phyloP scores from a whole-genome alignment of 2,888 invertebrate species.

The Meiosimyza decipiens region DNA sequence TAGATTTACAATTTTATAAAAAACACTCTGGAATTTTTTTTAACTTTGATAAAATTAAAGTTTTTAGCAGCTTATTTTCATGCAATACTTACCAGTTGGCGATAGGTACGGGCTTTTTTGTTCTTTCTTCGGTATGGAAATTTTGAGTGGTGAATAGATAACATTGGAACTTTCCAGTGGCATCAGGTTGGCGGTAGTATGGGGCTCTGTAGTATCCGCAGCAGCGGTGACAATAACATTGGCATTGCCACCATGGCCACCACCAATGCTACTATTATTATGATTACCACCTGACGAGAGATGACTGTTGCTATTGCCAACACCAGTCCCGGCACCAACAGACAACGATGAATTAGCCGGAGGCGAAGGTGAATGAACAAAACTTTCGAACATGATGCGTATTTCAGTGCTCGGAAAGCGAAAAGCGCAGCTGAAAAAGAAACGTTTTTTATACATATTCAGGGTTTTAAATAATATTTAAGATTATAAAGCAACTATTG shows the following conservation, averaged over 20 bases:
- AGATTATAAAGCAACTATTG: no score
- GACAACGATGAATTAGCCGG: slow-evolving; percentile 37
- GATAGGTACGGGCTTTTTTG: slow-evolving; percentile 88
- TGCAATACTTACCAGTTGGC: slow-evolving; percentile 77
- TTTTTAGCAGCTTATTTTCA: no score
- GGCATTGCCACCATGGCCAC: slow-evolving; percentile 40
- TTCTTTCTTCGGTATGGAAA: slow-evolving; percentile 67
- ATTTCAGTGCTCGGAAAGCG: slow-evolving; percentile 98
- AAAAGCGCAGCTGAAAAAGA: slow-evolving; percentile 85
- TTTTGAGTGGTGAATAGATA: slow-evolving; percentile 67
- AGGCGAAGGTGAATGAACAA: slow-evolving; percentile 82
- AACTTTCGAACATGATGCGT: slow-evolving; percentile 91
- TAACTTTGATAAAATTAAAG: not conserved
- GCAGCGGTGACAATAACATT: slow-evolving; percentile 29
- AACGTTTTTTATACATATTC: no score
- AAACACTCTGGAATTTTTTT: not conserved
- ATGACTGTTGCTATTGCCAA: slow-evolving; percentile 34
- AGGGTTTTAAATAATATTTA: no score
- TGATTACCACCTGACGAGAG: slow-evolving; percentile 27
- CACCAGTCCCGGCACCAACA: slow-evolving; percentile 37
- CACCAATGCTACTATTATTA: slow-evolving; percentile 31
- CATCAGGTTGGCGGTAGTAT: slow-evolving; percentile 47
- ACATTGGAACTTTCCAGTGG: slow-evolving; percentile 63
- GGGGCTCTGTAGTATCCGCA: slow-evolving; percentile 10
- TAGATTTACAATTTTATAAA: not conserved